phyloP scores from a whole-genome alignment of 2,888 invertebrate genomes.

The Ochropacha duplaris region DNA sequence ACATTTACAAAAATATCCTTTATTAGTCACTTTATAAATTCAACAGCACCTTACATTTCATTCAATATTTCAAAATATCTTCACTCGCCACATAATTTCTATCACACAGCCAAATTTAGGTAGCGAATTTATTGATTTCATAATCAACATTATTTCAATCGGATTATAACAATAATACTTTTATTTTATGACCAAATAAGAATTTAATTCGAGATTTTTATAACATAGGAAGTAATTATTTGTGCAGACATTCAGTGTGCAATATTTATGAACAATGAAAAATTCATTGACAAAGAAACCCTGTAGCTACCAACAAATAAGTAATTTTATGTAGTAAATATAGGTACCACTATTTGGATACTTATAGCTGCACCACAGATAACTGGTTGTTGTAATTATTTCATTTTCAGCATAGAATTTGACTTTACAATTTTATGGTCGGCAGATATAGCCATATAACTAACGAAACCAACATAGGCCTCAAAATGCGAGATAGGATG shows the following conservation, averaged over 20 bases:
- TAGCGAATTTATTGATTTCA: neutral
- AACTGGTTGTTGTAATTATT: too few relatives aligned
- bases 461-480: too few relatives aligned
- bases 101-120: neutral
- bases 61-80: neutral
- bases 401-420: too few relatives aligned
- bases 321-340: neutral
- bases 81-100: neutral
- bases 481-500: neutral
- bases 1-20: constrained; percentile 3
- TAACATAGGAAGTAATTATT: neutral
- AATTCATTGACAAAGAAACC: neutral
- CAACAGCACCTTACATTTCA: constrained; percentile 2
- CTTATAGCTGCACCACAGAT: too few relatives aligned
- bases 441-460: too few relatives aligned
- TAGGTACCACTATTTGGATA: too few relatives aligned
- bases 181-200: neutral
- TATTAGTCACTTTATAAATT: neutral
- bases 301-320: neutral
- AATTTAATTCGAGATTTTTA: neutral
- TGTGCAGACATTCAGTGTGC: neutral
- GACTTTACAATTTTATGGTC: too few relatives aligned
- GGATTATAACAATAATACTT: neutral
- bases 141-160: neutral
- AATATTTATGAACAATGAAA: neutral